Conservation (phyloP, 1,140 invertebrate genomes). For the Meloidogyne floridensis region DNA sequence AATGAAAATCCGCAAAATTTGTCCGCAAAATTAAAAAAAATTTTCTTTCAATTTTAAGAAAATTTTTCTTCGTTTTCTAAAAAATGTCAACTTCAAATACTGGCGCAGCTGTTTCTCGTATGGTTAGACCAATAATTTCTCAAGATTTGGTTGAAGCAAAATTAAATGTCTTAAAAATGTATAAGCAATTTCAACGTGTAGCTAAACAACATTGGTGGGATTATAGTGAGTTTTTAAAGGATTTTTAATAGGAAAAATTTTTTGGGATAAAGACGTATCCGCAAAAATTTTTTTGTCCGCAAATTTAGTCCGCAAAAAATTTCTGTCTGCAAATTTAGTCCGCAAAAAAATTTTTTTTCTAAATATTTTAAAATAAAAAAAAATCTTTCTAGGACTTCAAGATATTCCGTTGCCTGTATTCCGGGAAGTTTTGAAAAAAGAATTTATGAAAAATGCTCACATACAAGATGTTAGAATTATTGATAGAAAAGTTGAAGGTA, state of each 20-base stretch:
- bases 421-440: constrained; percentile 28
- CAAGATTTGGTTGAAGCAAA: constrained; percentile 5
- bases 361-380: no score
- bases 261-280: no score
- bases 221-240: neutral
- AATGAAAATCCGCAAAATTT: no score
- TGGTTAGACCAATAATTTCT: constrained; percentile 24
- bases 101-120: neutral
- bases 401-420: constrained; percentile 30
- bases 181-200: constrained; percentile 20
- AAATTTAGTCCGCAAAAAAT: no score
- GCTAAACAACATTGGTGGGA: constrained; percentile 12
- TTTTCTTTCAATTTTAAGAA: no score
- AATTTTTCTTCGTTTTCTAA: neutral
- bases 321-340: no score
- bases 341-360: no score
- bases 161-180: constrained; percentile 10
- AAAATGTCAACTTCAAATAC: constrained; percentile 4
- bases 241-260: no score
- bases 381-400: neutral
- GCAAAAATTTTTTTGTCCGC: no score
- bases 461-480: constrained; percentile 11
- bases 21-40: neutral
- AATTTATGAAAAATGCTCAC: constrained; percentile 24
- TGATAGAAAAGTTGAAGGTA: constrained; percentile 27